Conservation (phyloP, 2,888 invertebrate species). For the Mesochorus sp. region DNA sequence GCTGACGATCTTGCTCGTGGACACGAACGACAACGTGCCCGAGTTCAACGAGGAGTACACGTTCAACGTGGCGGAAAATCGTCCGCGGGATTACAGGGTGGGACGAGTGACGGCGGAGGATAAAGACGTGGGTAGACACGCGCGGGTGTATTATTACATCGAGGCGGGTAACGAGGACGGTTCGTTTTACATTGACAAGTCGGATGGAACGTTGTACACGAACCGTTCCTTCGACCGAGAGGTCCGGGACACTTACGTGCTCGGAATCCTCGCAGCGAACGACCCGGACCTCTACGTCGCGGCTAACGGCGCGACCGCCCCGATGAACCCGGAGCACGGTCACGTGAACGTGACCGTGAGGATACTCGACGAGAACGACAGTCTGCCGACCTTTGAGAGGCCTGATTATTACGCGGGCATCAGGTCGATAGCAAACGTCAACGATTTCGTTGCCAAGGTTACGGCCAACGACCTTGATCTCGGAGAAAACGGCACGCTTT, state of each 20-base stretch:
- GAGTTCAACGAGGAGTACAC: conserved; percentile 88
- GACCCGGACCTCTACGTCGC: conserved; percentile 89
- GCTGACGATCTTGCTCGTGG: conserved; percentile 89
- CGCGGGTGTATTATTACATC: conserved; percentile 92
- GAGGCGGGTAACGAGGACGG: conserved; percentile 87
- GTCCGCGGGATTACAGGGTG: conserved; percentile 79
- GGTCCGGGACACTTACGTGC: conserved; percentile 87
- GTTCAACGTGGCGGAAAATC: conserved; percentile 89
- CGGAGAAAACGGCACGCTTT: conserved; percentile 91
- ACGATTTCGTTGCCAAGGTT: conserved; percentile 89
- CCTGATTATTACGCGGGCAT: conserved; percentile 88
- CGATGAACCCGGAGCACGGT: conserved; percentile 84
- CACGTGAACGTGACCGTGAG: conserved; percentile 88
- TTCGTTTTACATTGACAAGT: conserved; percentile 90
- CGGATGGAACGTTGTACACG: conserved; percentile 90
- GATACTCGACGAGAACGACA: conserved; percentile 93
- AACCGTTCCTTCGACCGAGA: conserved; percentile 93
- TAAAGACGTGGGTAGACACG: conserved; percentile 91
- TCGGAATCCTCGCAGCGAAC: conserved; percentile 92
- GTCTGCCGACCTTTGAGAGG: conserved; percentile 89
- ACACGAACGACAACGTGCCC: conserved; percentile 92
- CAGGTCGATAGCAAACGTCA: conserved; percentile 90
- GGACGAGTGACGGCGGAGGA: conserved; percentile 89
- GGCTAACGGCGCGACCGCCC: not conserved
- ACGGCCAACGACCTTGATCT: conserved; percentile 92